Base-by-base conservation (phyloP, 2,888 invertebrate species). In the Acronicta alni region DNA sequence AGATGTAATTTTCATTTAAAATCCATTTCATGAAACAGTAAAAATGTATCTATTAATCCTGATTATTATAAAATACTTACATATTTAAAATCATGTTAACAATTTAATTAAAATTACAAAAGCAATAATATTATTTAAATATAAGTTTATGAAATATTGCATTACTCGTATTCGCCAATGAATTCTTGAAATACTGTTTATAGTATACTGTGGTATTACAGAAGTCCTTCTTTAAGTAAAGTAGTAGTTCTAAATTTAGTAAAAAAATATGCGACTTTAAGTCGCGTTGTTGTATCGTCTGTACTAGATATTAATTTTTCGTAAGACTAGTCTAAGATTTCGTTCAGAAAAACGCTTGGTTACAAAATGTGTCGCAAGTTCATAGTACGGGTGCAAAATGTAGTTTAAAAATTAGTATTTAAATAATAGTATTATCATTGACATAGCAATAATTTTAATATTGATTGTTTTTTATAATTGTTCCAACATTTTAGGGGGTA, bases 181-280 rank as follows among this genome's bases (percentile, higher is more conserved):
- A n/a, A n/a, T n/a, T n/a, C n/a, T n/a, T n/a, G n/a, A n/a, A n/a
- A n/a, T 35, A 6, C 56, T 71, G 35, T 30, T 43, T 12, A 12
- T n/a, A 55, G 15, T 62, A 47, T 1, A 15, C 10, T 37, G 23
- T 38, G 54, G 20, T 14, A 18, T 30, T 37, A 54, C 16, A 42
- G 54, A 39, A 52, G 44, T 68, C 54, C 47, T 48, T 48, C 17
- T 54, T 8, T 72, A 55, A 55, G 55, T 72, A 72, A 68, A 72
- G 73, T 68, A 47, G 51, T 68, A 72, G 73, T 72, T 72, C 68
- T 68, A 60, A 68, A 68, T 68, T 48, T 12, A 35, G 8, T 57
- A 52, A 53, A 47, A n/a, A 37, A 45, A 15, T 16, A 32, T 39
- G 65, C 52, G 65, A 60, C 66, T 75, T 14, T 37, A 59, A 74